phyloP scores from a whole-genome alignment of 1,140 invertebrate species.

The Orchesella cincta region DNA sequence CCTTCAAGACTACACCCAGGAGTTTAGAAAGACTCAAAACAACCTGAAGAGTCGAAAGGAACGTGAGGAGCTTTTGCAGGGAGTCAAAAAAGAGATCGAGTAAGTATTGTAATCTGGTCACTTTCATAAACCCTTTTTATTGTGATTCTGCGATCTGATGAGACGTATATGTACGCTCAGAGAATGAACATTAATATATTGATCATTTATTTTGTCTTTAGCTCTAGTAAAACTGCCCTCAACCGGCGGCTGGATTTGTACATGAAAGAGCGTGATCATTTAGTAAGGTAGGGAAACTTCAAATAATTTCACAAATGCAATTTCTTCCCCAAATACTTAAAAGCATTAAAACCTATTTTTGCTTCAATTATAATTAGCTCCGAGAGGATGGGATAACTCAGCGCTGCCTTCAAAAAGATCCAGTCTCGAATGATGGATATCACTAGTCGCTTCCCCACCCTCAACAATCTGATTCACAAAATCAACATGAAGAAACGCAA shows the following conservation, averaged over 20 bases:
- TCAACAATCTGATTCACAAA: constrained; percentile 87
- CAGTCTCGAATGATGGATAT: constrained; percentile 91
- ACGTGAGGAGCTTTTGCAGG: constrained; percentile 80
- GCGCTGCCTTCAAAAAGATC: constrained; percentile 81
- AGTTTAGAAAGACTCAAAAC: constrained; percentile 88
- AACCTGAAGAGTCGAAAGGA: constrained; percentile 82
- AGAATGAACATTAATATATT: no score
- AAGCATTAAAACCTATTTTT: no score
- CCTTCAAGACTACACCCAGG: constrained; percentile 85
- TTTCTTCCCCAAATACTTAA: no score
- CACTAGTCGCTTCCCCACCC: constrained; percentile 82
- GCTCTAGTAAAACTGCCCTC: constrained; percentile 70
- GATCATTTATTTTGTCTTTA: no score
- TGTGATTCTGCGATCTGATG: no score
- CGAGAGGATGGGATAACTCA: constrained; percentile 84
- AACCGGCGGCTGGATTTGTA: constrained; percentile 85
- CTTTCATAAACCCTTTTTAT: no score
- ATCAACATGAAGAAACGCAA: constrained; percentile 89
- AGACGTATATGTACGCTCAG: no score
- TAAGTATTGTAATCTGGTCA: no score
- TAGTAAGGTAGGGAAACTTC: constrained; percentile 85
- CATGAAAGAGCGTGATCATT: constrained; percentile 87
- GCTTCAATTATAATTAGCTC: constrained; percentile 73
- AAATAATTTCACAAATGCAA: no score
- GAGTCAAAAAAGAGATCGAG: constrained; percentile 71